phyloP scores from a whole-genome alignment of 2,113 vertebrate genomes.

The Calyptommatus sinebrachiatus region DNA sequence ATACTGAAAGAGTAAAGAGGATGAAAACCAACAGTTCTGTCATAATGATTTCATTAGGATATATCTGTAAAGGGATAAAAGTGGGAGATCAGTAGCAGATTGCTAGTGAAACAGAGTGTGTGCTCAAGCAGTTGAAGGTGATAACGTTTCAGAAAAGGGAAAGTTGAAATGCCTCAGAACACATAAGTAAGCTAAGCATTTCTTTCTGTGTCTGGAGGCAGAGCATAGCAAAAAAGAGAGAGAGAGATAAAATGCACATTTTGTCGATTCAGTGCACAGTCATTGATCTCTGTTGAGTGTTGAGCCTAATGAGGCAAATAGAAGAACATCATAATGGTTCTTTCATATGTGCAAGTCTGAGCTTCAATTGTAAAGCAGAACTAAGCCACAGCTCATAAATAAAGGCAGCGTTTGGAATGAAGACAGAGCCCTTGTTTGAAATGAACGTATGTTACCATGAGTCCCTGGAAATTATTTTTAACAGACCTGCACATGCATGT shows the following conservation, averaged over 20 bases:
- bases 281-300: constrained; percentile 62
- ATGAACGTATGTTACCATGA: constrained; percentile 25
- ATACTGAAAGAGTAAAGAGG: constrained; percentile 52
- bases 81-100: constrained; percentile 65
- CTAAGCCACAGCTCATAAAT: constrained; percentile 32
- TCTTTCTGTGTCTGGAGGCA: constrained; percentile 48
- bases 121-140: constrained; percentile 56
- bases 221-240: constrained; percentile 4
- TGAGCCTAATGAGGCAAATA: constrained; percentile 65
- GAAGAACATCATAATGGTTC: constrained; percentile 47
- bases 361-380: constrained; percentile 50
- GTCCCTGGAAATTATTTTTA: constrained; percentile 26
- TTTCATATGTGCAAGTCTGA: constrained; percentile 26
- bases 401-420: constrained; percentile 20
- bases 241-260: constrained; percentile 57
- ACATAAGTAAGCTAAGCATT: constrained; percentile 45
- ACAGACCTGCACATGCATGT: not conserved
- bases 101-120: constrained; percentile 55
- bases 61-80: constrained; percentile 67
- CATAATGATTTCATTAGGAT: constrained; percentile 72
- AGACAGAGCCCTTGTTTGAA: constrained; percentile 19
- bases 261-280: constrained; percentile 54
- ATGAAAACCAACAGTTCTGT: constrained; percentile 62
- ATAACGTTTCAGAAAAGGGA: constrained; percentile 61
- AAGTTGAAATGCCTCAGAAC: constrained; percentile 65